These are phyloP conservation scores for Hydrocynus forskahlii DNA, from an alignment of 2,797 vertebrate species.

Conservation along the genomic window DNA sequence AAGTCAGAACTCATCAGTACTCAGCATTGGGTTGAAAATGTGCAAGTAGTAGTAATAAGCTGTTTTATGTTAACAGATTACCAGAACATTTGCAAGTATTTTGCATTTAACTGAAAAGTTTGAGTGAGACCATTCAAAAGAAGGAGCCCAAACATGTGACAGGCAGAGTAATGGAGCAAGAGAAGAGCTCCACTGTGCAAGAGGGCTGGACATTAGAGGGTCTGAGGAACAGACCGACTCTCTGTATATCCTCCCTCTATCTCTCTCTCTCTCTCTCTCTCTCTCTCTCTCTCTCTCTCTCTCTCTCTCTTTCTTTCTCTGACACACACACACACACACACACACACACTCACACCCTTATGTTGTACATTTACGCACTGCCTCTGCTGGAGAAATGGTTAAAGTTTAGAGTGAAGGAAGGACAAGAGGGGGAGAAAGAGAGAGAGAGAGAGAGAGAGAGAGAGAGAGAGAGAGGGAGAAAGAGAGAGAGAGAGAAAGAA, in stretches of 20 bases:
- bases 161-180: not conserved
- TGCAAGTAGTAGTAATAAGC: no score
- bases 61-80: not conserved
- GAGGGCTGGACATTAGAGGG: constrained; percentile 1
- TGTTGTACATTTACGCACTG: not conserved
- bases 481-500: not conserved
- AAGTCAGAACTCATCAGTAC: no score
- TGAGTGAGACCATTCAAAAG: not conserved
- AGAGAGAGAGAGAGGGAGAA: constrained; percentile 14
- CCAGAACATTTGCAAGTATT: not conserved
- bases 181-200: not conserved
- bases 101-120: not conserved
- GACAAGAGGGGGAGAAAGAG: constrained; percentile 50
- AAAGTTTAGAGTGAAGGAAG: constrained; percentile 16
- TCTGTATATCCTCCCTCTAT: not conserved
- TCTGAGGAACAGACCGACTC: constrained; percentile 8
- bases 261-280: not conserved
- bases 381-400: constrained; percentile 16
- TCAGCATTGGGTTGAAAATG: no score
- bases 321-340: not conserved
- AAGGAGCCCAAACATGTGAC: not conserved
- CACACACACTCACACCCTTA: constrained; percentile 5
- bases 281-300: no score
- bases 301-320: not conserved
- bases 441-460: constrained; percentile 49